A percentile compares a stretch with the other conserved stretches of the same genome.
Evolutionary conservation across 2,797 vertebrate species (phyloP).

Genomic region (Acipenser oxyrinchus): DNA sequence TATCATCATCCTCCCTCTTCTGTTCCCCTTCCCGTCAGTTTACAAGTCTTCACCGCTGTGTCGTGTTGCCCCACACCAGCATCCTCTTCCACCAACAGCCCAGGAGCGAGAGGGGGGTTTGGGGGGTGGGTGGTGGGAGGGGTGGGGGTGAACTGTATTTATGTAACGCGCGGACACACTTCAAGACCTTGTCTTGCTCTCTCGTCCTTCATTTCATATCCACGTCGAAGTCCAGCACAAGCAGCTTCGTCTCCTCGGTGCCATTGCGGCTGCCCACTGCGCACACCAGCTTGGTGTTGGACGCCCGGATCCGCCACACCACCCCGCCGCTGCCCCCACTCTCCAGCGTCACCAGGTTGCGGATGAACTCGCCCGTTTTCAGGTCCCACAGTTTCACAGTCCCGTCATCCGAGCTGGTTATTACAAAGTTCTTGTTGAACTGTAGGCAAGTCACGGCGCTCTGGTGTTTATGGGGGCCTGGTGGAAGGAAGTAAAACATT

Average conservation of each 20-base stretch:
- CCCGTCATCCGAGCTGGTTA: conserved; percentile 98
- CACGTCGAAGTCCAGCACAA: conserved; percentile 98
- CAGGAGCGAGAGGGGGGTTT: conserved; percentile 35
- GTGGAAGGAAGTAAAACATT: background rate
- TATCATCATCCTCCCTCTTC: conserved; percentile 32
- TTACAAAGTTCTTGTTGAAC: conserved; percentile 99
- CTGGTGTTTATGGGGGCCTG: conserved; percentile 99
- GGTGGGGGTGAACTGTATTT: conserved; percentile 39
- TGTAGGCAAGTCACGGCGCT: conserved; percentile 99
- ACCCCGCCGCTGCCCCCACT: conserved; percentile 97
- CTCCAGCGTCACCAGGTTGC: conserved; percentile 97
- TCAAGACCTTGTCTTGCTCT: conserved; percentile 16
- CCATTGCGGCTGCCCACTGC: conserved; percentile 97
- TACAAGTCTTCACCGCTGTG: conserved; percentile 35
- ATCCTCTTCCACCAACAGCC: conserved; percentile 60
- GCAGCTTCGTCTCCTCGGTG: conserved; percentile 98
- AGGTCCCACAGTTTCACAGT: conserved; percentile 99
- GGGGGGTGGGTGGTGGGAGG: conserved; percentile 52
- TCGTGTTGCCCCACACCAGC: conserved; percentile 66
- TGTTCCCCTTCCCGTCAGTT: conserved; percentile 27
- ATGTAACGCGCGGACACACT: conserved; percentile 38
- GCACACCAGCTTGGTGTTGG: conserved; percentile 97
- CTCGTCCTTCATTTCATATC: conserved; percentile 89
- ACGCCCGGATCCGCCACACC: conserved; percentile 96
- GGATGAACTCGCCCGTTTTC: conserved; percentile 98